Percentiles rank a stretch among this genome's conserved stretches.
Conservation (phyloP, 2,888 invertebrate genomes). For the Melolontha melolontha region DNA sequence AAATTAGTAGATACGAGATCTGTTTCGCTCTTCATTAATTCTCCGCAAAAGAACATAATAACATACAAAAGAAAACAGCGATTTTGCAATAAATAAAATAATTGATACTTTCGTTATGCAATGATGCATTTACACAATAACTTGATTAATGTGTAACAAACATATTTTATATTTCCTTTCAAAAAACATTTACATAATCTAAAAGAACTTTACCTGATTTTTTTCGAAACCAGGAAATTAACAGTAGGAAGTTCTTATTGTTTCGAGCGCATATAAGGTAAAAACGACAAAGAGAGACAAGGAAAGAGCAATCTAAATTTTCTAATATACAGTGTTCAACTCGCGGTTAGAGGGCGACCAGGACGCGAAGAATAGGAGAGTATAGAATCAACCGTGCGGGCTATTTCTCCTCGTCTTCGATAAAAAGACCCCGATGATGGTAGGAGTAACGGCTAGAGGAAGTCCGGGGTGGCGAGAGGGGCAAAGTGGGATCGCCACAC, state of each 20-base stretch:
- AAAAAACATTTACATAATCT: too few relatives aligned
- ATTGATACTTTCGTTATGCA: too few relatives aligned
- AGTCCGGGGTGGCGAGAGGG: constrained; percentile 51
- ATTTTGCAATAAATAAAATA: too few relatives aligned
- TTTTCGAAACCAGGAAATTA: background rate
- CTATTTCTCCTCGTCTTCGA: constrained; percentile 35
- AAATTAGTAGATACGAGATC: too few relatives aligned
- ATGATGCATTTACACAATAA: too few relatives aligned
- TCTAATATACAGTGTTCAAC: constrained; percentile 9
- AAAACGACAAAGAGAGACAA: constrained; percentile 6
- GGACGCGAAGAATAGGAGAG: constrained; percentile 32
- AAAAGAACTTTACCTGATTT: background rate
- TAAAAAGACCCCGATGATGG: constrained; percentile 38
- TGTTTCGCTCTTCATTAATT: too few relatives aligned
- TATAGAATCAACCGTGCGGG: constrained; percentile 26
- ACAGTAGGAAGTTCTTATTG: background rate
- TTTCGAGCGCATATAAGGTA: background rate
- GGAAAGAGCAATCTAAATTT: constrained; percentile 12
- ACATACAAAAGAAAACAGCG: too few relatives aligned
- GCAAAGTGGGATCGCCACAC: constrained; percentile 60
- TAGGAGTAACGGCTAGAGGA: constrained; percentile 46
- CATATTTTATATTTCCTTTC: too few relatives aligned
- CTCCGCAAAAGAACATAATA: too few relatives aligned
- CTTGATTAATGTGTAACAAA: too few relatives aligned
- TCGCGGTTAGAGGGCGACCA: constrained; percentile 28